Base-by-base conservation (phyloP, 2,113 vertebrate genomes). In the Cervus canadensis region DNA sequence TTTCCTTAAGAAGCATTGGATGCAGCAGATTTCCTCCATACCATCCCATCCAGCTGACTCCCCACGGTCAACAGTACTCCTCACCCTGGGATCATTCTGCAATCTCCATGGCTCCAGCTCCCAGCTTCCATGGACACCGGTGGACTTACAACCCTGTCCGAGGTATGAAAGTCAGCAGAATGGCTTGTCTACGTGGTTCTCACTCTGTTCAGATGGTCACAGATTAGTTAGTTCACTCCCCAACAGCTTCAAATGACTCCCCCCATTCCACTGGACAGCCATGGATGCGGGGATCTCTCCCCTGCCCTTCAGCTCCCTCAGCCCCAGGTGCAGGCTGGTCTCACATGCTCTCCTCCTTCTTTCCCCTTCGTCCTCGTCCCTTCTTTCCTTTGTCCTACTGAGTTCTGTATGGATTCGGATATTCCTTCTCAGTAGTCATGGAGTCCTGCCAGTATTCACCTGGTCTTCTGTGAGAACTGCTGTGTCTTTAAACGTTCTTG, bases 211-310 rank as follows among this genome's bases (percentile, higher is more conserved):
- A 16, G 60, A 16, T 3, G 16, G 30, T 64, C 14, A 64, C 60
- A 64, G 14, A 4, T 16, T 16, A 16, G 60, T 64, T 7, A 7
- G 30, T 16, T 64, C 60, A 64, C 30, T 33, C 30, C 59, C 30
- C 60, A 33, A 33, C 6, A 3, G 28, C 28, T 16, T 33, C 60
- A 62, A 62, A 62, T 62, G 6, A 15, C 60, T 62, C 36, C 28
- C 60, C 25, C 64, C 33, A 0, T 67, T n/a, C 62, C 64, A n/a
- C 33, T 2, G 64, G 64, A 36, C 0, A 8, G 64, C 17, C 17
- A n/a, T 19, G 64, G 64, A 67, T 0, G 0, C 0, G 8, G 16
- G 16, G 8, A 19, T 67, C 33, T 67, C 33, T 67, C 33, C 33
- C 64, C 33, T 10, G 16, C 0, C 0, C 33, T 10, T 36, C 16